Base-by-base conservation (phyloP, 2,113 vertebrate genomes). In the Lepus americanus region DNA sequence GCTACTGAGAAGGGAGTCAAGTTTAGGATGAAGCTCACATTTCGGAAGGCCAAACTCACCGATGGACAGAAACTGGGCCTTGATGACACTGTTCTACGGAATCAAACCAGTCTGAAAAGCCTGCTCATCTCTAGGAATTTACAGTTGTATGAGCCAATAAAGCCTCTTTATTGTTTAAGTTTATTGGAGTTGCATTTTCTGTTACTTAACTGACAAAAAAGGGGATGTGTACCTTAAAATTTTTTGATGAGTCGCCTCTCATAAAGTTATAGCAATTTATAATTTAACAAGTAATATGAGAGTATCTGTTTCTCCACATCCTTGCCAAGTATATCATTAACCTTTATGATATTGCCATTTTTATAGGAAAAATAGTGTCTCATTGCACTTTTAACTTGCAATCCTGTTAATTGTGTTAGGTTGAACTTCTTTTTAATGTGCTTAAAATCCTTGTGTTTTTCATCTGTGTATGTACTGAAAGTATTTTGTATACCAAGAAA, bases 101-200 rank as follows among this genome's bases (percentile, higher is more conserved):
- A 82, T 81, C 82, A 90, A 80, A 63, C 70, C 27, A 82, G 77
- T 69, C 61, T 44, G 55, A 51, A 69, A 87, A 95, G 63, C 53
- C 53, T 49, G 23, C 49, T 94, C 27, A 55, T 53, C 67, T 61
- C 49, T 36, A 77, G 23, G 82, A 82, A 81, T 82, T 63, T 90
- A 36, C 53, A 55, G 20, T 70, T 95, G n/a, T 61, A 39, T 63
- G 51, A 82, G 51, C 67, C 69, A 77, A 82, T 82, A 95, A 90
- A 82, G 82, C 61, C 39, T 86, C 33, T 82, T 90, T 93, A n/a
- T 74, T 90, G 61, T 82, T 87, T 87, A 87, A 64, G 27, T 55
- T 63, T 59, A 31, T 55, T 90, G 51, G 39, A 90, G 69, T 77
- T 94, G 36, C 63, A 20, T 76, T 95, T 95, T 93, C 63, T 81